These are phyloP conservation scores for Globodera rostochiensis DNA, from an alignment of 1,140 invertebrate species.

Conservation along the genomic window DNA sequence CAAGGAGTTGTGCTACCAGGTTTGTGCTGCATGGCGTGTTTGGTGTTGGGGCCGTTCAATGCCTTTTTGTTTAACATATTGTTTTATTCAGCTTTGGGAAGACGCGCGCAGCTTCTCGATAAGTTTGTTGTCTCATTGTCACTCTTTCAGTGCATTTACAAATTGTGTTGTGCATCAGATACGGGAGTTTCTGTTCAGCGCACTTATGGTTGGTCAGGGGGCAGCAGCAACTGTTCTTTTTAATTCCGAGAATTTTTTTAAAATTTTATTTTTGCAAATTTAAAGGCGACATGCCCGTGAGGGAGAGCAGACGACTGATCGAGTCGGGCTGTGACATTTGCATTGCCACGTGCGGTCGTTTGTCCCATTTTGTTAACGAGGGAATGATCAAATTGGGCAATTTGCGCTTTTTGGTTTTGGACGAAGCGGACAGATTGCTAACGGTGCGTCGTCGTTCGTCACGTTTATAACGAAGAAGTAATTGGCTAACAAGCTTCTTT, in stretches of 20 bases:
- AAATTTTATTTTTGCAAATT: neutral
- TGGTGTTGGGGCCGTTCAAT: too few relatives aligned
- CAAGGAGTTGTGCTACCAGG: slow-evolving; percentile 31
- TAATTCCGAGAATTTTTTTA: neutral
- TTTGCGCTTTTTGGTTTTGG: slow-evolving; percentile 37
- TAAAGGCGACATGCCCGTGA: slow-evolving; percentile 33
- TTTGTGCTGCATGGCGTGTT: neutral
- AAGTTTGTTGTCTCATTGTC: neutral
- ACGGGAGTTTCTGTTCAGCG: slow-evolving; percentile 26
- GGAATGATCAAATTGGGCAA: slow-evolving; percentile 19
- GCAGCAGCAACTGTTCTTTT: neutral
- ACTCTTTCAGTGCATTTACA: neutral
- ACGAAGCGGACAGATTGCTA: slow-evolving; percentile 42
- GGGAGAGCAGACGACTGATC: slow-evolving; percentile 3
- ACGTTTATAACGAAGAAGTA: neutral
- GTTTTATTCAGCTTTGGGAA: neutral
- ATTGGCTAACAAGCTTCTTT: neutral
- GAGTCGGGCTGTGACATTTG: slow-evolving; percentile 37
- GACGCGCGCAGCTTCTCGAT: slow-evolving; percentile 27
- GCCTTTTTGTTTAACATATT: too few relatives aligned
- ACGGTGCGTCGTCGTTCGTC: neutral
- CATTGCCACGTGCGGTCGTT: slow-evolving; percentile 32
- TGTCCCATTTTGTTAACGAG: slow-evolving; percentile 35
- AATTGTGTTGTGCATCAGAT: slow-evolving; percentile 4
- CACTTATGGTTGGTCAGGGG: slow-evolving; percentile 23